Evolutionary conservation across 2,888 invertebrate species (phyloP), one percentile per base, ranked within the genome.

Genomic region (Arrhopalites spinosus): DNA sequence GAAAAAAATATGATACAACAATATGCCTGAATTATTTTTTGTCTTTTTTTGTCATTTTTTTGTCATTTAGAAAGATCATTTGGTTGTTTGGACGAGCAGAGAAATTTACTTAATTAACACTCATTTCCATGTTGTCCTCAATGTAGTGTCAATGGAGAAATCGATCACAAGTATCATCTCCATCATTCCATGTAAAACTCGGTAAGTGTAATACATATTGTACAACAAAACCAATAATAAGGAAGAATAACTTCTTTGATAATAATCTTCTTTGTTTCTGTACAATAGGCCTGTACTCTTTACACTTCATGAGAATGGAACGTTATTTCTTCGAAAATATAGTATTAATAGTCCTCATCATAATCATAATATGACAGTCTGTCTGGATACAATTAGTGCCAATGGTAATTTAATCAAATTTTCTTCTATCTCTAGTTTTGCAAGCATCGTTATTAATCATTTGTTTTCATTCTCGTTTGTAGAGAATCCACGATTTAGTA

Each of bases 281-380:
- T n/a, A n/a, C n/a, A n/a, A n/a, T n/a, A n/a, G n/a, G 27, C 76
- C 81, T 3, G 79, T 77, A 23, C 67, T 82, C 30, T 53, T 79
- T 29, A 80, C 81, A 7, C 61, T 82, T 2, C 82, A 82, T 63
- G 82, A 82, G 66, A 82, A 81, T 69, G 82, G 82, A 15, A 73
- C 78, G 0, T 45, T 81, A 3, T 78, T 67, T 36, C 63, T 82
- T 29, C 68, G 80, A 64, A 82, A 82, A 73, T 82, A 82, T 70
- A 17, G 63, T 0, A 78, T 82, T 29, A 68, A 78, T 53, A 80
- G 80, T 53, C 73, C 73, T 2, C 77, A 81, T 67, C 74, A 78
- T 71, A 78, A 79, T 64, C 77, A 75, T 27, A 76, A 59, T 27
- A 25, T 67, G 20, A 64, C 78, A 20, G 71, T 81, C 67, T 74